A percentile compares a stretch with the other conserved stretches of the same genome.
Evolutionary conservation across 2,888 invertebrate species (phyloP).

Genomic region (Minunthozetes semirufus): DNA sequence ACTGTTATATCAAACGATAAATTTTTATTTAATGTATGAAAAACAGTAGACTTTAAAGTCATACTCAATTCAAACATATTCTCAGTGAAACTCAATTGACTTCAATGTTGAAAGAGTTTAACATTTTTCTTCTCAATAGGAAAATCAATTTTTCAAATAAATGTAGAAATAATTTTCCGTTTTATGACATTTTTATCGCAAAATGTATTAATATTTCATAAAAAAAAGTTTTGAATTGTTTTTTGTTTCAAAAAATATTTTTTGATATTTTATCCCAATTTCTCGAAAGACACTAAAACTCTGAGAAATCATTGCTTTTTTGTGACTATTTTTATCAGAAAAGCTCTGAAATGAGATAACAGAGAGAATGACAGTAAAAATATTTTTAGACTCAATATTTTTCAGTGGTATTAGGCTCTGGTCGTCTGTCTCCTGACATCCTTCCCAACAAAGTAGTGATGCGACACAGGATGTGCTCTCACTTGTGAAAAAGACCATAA

Average conservation of each 20-base stretch:
- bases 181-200: neutral
- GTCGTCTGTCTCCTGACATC: slow-evolving; percentile 3
- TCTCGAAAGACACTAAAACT: neutral
- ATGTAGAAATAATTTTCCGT: neutral
- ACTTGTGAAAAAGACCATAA: neutral
- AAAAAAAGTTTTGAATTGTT: neutral
- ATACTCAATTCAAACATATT: neutral
- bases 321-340: slow-evolving; percentile 2
- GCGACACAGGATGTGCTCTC: slow-evolving; percentile 16
- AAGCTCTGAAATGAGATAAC: neutral
- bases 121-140: neutral
- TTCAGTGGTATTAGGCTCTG: neutral
- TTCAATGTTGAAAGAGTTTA: slow-evolving; percentile 8
- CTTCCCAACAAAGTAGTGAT: neutral
- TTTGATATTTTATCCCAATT: neutral
- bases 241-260: no score
- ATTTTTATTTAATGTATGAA: no score
- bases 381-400: neutral
- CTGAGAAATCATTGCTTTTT: neutral
- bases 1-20: no score
- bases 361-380: slow-evolving; percentile 7
- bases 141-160: neutral
- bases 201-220: neutral
- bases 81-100: neutral
- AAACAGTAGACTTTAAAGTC: neutral